Percentiles rank a stretch among this genome's conserved stretches.
Conservation (phyloP, 64 coral and sea anemone genomes). For the Stichodactyla mertensii region DNA sequence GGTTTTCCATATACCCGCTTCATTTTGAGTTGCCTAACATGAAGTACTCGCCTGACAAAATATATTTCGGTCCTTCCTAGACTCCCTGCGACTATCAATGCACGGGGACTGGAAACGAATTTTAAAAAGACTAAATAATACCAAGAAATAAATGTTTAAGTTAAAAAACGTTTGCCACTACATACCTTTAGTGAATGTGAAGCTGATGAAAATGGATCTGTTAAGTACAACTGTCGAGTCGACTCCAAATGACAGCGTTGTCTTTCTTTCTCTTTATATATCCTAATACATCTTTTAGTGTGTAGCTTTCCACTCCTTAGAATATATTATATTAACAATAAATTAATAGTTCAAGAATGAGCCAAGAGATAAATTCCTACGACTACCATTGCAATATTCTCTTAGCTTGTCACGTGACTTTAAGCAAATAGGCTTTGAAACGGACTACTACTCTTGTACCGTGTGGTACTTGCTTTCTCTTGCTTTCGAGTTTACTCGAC, state of each 20-base stretch:
- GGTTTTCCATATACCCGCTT: no score
- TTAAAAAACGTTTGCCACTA: background rate
- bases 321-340: slow-evolving; percentile 16
- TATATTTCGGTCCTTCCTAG: background rate
- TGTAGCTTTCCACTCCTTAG: background rate
- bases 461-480: no score
- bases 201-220: background rate
- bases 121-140: background rate
- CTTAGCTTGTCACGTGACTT: background rate
- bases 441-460: background rate
- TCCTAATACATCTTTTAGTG: background rate
- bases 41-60: background rate
- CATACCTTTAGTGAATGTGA: background rate
- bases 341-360: slow-evolving; percentile 7
- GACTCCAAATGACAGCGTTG: background rate
- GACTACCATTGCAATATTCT: background rate
- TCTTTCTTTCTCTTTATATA: background rate
- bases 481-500: no score
- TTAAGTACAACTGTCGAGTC: background rate
- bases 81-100: background rate
- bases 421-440: background rate
- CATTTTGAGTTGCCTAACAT: background rate
- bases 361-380: background rate
- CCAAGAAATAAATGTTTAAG: background rate
- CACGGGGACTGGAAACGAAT: background rate